Evolutionary conservation across 2,113 vertebrate genomes (phyloP), one percentile per base, ranked within the genome.

Genomic region (Aix galericulata): DNA sequence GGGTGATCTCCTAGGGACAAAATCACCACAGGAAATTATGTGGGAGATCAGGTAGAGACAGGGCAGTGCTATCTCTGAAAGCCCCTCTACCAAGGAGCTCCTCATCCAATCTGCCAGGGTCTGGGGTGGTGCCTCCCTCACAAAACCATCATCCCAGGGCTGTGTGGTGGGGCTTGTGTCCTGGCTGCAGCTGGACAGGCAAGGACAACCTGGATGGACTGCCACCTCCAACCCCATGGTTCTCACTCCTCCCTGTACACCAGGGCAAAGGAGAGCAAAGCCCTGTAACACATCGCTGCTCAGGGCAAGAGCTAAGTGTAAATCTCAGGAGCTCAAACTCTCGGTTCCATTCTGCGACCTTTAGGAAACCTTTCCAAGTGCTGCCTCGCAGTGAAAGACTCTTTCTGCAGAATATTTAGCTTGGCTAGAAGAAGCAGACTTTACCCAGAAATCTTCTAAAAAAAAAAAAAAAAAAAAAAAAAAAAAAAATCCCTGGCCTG

Each of bases 221-320:
- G 38, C 7, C 14, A 40, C 40, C 34, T 63, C 83, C 12, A 2
- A 1, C 46, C 34, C 22, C 32, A 29, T 0, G 0, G 9, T 4
- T 94, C 38, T 82, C 40, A 38, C 31, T 59, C 9, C 2, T 66
- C 38, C 3, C 2, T 62, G 55, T 53, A 29, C 15, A 14, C 21
- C 6, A n/a, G 40, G 40, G 25, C 31, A 80, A 38, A 58, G 62
- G 23, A 69, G 31, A 80, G 23, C 59, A 53, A 48, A 91, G 25
- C 38, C 32, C 6, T 4, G 1, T 42, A 67, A 60, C 21, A 16
- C 31, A 3, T 6, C 69, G 29, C 26, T n/a, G 64, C 36, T 59
- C 66, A 66, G 71, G 16, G 53, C 17, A 12, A 82, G 75, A 86
- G 48, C 58, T 8, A 52, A 69, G 59, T 18, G 50, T 59, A 59